Evolutionary conservation across 1,140 invertebrate species (phyloP), one percentile per base, ranked within the genome.

Genomic region (Drosophila eugracilis): DNA sequence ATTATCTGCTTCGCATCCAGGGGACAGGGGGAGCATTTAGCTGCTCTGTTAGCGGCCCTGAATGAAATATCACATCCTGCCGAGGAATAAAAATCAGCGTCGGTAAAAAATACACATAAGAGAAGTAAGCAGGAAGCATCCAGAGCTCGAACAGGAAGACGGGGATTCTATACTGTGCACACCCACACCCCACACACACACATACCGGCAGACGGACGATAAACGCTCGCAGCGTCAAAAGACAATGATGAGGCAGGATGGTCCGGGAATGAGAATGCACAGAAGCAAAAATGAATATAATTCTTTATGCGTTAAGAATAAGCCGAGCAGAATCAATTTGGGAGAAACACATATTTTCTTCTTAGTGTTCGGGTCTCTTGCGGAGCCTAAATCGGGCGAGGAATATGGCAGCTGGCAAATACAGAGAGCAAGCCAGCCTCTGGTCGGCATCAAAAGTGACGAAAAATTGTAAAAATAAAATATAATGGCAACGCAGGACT

Each of bases 11-110:
- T 30, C 36, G 14, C 36, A 30, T 21, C 36, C 15, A 30, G 24
- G 5, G 49, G 32, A 9, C 12, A 15, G 19, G 26, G 41, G 49
- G 50, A 45, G 65, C 78, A 72, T 84, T 81, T 78, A 81, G 78
- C 44, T 79, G 55, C 53, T 75, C 55, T 69, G 77, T 70, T 52
- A 75, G 76, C 76, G 69, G 62, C 72, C 57, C 70, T 85, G 72
- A 86, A 86, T 84, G 80, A 86, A 84, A 84, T 84, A 84, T 85
- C 77, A 86, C 81, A 85, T 85, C 80, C 80, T 86, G 80, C 58
- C 45, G 79, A 77, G 76, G 85, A 86, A 85, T 86, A 85, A 85
- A 85, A 85, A 86, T 85, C 80, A 85, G 72, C 80, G 81, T 77
- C 60, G 72, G 77, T 77, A 80, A 81, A 85, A 86, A 80, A 36